Conservation (phyloP, 2,888 invertebrate genomes). For the Drosophila emarginata region DNA sequence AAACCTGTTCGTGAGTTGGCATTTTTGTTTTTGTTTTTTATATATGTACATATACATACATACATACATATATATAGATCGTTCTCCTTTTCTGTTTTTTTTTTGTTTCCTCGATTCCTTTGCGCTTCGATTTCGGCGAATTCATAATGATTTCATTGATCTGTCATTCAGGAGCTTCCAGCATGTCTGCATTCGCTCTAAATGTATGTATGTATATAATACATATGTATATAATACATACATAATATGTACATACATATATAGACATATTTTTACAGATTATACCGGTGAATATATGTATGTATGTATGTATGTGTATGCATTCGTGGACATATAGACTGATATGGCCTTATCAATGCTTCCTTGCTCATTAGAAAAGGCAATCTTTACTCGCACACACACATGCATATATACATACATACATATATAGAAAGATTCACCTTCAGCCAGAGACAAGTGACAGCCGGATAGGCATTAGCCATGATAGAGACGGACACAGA, state of each 20-base stretch:
- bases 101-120: not conserved
- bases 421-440: conserved; percentile 44
- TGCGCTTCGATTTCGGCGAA: conserved; percentile 46
- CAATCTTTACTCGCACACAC: conserved; percentile 23
- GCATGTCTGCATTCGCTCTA: conserved; percentile 51
- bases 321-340: conserved; percentile 21
- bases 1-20: conserved; percentile 56
- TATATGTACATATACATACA: not conserved
- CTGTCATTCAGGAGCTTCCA: conserved; percentile 76
- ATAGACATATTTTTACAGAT: conserved; percentile 3
- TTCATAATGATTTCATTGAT: conserved; percentile 76
- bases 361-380: conserved; percentile 49
- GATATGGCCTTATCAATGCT: conserved; percentile 61
- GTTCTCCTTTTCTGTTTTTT: conserved; percentile 4
- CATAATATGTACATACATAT: not conserved
- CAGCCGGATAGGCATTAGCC: conserved; percentile 27
- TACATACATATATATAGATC: not conserved
- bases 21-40: conserved; percentile 26
- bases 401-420: conserved; percentile 23
- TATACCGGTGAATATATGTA: conserved; percentile 1
- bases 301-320: not conserved
- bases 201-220: not conserved
- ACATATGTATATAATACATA: not conserved
- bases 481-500: conserved; percentile 1
- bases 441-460: conserved; percentile 43